Conservation (phyloP, 2,888 invertebrate genomes). For the Drosophila nigritarsus region DNA sequence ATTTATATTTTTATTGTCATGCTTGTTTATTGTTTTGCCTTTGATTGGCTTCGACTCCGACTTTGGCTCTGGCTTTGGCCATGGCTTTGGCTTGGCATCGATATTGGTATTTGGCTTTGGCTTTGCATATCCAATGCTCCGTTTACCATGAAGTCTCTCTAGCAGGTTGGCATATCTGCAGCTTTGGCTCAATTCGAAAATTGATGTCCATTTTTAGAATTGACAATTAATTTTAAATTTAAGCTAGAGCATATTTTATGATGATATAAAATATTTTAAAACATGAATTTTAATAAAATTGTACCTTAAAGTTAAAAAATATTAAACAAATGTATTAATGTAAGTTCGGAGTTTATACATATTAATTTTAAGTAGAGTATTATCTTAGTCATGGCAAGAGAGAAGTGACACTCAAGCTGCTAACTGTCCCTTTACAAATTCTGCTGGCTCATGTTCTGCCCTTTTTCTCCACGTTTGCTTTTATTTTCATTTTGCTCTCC, state of each 20-base stretch:
- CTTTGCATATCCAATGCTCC: conserved; percentile 22
- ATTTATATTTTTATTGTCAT: conserved; percentile 78
- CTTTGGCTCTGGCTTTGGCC: conserved; percentile 11
- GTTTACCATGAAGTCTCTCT: neutral
- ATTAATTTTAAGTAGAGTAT: conserved; percentile 19
- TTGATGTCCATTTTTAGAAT: neutral
- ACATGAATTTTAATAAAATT: too few relatives aligned
- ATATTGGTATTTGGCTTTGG: conserved; percentile 25
- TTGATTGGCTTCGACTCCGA: conserved; percentile 62
- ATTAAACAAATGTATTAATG: too few relatives aligned
- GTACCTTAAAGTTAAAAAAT: neutral
- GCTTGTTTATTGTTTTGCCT: conserved; percentile 76
- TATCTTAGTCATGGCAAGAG: neutral
- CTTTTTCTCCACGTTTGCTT: conserved; percentile 1
- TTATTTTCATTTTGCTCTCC: conserved; percentile 4
- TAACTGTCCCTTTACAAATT: conserved; percentile 29
- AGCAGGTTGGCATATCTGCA: neutral
- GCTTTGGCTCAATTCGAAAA: neutral
- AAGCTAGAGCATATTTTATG: neutral
- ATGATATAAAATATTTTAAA: neutral
- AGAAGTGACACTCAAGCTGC: neutral
- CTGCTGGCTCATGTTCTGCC: conserved; percentile 40
- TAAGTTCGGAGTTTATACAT: neutral
- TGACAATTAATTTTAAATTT: neutral
- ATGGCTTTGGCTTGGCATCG: conserved; percentile 8